Conservation (phyloP, 53 echinoderm and acorn worm genomes). For the Crossaster papposus region DNA sequence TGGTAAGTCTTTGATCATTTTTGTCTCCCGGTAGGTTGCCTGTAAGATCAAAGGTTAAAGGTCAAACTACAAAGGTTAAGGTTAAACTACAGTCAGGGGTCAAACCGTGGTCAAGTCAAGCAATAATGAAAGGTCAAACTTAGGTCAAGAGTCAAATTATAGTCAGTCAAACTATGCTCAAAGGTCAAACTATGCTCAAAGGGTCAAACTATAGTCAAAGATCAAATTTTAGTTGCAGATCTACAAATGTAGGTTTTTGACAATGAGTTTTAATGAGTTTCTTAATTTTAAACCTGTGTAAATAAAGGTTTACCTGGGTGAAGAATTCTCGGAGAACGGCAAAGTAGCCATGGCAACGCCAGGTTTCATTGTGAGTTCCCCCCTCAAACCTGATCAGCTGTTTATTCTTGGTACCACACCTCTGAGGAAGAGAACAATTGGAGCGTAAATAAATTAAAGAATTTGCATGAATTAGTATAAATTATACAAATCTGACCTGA, state of each 20-base stretch:
- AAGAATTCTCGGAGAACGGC: conserved; percentile 68
- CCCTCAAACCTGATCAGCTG: conserved; percentile 78
- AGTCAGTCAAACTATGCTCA: no score
- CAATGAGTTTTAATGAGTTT: no score
- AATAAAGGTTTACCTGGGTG: conserved; percentile 59
- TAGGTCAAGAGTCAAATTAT: no score
- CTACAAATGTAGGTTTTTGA: no score
- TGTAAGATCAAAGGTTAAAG: neutral
- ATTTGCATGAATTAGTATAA: no score
- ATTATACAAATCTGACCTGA: no score
- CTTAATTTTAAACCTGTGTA: neutral
- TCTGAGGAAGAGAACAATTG: conserved; percentile 51
- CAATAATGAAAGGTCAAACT: neutral
- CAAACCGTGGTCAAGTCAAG: no score
- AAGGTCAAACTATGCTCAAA: no score
- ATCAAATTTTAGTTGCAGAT: no score
- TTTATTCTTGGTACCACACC: conserved; percentile 77
- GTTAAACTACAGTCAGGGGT: neutral
- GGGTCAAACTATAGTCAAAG: neutral
- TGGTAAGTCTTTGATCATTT: conserved; percentile 41
- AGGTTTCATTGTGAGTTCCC: conserved; percentile 93
- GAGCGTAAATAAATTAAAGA: no score
- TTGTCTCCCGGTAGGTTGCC: conserved; percentile 35
- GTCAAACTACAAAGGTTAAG: no score
- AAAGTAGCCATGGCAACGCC: conserved; percentile 85